Evolutionary conservation across 2,113 vertebrate species (phyloP), one percentile per base, ranked within the genome.

Genomic region (Gracilinanus agilis): DNA sequence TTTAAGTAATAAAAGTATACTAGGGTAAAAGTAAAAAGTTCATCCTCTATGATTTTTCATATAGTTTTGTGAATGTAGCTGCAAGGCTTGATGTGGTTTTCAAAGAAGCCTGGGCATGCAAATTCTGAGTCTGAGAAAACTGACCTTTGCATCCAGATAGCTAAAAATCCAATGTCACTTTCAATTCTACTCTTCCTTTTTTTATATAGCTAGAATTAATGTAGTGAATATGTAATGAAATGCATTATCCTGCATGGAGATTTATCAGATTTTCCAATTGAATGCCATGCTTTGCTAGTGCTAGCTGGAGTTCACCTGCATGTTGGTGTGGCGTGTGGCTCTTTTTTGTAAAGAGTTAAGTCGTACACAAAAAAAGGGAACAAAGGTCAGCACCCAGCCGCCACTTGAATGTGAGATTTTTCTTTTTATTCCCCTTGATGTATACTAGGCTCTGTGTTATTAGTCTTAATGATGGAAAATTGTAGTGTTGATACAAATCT

Each of bases 401-500:
- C 99, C 99, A 99, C 99, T 99, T 99, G 99, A 99, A 99, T 99
- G 99, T 98, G 99, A 99, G 99, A 99, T 99, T 99, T 99, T 99
- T 99, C 98, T 99, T 99, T 99, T 99, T 99, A 99, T 99, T 99
- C 99, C 99, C 99, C 99, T 99, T 99, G 99, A 99, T 99, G 99
- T 99, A 99, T 99, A 99, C 99, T 99, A 99, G 99, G 99, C 99
- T 99, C 99, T 99, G 99, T 99, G 99, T 99, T 99, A 99, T 99
- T 99, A 99, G 99, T 99, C 99, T 99, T 99, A 99, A 99, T 99
- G 99, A 99, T 99, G 99, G 99, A 99, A 99, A 99, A 99, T 99
- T 99, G 99, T 99, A 99, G 99, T 99, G 99, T 99, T 99, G 99
- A 99, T 99, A 99, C 99, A 99, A 99, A 99, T 99, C 99, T 99